Percentiles rank a stretch among this genome's conserved stretches.
Evolutionary conservation across 2,797 vertebrate species (phyloP).

Genomic region (Falco naumanni): DNA sequence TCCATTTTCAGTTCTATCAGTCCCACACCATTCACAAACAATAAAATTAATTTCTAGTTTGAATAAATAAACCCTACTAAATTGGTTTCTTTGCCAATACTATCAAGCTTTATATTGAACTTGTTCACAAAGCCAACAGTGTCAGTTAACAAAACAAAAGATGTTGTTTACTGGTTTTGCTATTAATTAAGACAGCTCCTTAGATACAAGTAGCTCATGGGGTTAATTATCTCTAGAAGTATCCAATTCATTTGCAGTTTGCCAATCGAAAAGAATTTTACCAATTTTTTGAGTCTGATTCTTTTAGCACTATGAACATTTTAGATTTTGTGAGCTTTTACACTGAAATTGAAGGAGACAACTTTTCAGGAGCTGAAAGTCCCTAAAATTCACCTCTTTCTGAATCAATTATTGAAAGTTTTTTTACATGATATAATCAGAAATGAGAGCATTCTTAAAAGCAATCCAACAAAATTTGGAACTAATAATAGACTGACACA

Average conservation of each 20-base stretch:
- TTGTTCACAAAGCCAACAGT: not conserved
- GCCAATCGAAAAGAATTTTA: not conserved
- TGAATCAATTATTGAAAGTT: not conserved
- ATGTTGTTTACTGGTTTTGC: constrained; percentile 24
- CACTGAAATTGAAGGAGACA: not conserved
- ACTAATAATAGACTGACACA: not conserved
- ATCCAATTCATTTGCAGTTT: not conserved
- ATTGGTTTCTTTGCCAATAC: constrained; percentile 18
- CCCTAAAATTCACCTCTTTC: not conserved
- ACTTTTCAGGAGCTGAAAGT: not conserved
- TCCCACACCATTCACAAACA: constrained; percentile 30
- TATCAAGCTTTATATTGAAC: not conserved
- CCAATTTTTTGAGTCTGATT: not conserved
- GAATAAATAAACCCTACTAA: constrained; percentile 46
- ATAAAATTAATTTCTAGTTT: constrained; percentile 54
- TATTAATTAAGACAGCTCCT: constrained; percentile 21
- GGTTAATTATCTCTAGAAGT: constrained; percentile 11
- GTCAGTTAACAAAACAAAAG: constrained; percentile 37
- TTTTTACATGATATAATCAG: not conserved
- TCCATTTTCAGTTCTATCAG: constrained; percentile 33
- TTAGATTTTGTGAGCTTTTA: not conserved
- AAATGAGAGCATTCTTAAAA: not conserved
- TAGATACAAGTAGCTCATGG: constrained; percentile 14
- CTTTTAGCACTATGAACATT: not conserved
- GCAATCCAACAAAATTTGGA: not conserved